Base-by-base conservation (phyloP, 2,113 vertebrate genomes). In the Odobenus rosmarus region DNA sequence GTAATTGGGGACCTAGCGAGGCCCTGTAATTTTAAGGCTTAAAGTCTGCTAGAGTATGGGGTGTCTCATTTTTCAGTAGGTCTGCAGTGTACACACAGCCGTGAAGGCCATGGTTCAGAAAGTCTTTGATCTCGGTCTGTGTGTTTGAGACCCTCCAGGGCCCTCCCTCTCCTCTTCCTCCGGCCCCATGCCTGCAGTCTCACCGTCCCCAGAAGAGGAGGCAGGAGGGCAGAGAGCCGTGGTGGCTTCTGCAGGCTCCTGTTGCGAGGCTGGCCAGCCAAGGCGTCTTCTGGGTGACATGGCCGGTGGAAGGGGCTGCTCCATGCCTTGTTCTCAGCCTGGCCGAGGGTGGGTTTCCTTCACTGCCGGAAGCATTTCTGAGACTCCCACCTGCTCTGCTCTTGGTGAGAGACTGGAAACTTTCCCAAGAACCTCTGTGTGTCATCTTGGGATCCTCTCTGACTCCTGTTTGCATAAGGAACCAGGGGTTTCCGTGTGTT, bases 11-110 rank as follows among this genome's bases (percentile, higher is more conserved):
- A 61, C 46, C 51, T 28, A 89, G 82, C 0, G 2, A 46, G 76
- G 26, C 90, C 81, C 51, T 96, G 71, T 94, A 53, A 88, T 82
- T 95, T 88, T 64, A 81, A 90, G 85, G 42, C 51, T 77, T 36
- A 33, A 42, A 93, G 94, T 59, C 31, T 16, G 39, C 80, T 59
- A 3, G 57, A 79, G 59, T 93, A 8, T 42, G 42, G 53, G 90
- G 31, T 42, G 23, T 76, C 82, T 85, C 39, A 18, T 46, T n/a
- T 95, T 42, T 88, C 46, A 49, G 11, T 11, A 46, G 57, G 67
- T 61, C 86, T 72, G 46, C 12, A 2, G 36, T 62, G n/a, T 10
- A 7, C 14, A 2, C 15, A 77, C 2, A n/a, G 39, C 13, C 11
- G 36, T 5, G 39, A 53, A n/a, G 18, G 42, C 57, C 49, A 77